Evolutionary conservation across 1,140 invertebrate species (phyloP).

Genomic region (Sarcophaga bullata): DNA sequence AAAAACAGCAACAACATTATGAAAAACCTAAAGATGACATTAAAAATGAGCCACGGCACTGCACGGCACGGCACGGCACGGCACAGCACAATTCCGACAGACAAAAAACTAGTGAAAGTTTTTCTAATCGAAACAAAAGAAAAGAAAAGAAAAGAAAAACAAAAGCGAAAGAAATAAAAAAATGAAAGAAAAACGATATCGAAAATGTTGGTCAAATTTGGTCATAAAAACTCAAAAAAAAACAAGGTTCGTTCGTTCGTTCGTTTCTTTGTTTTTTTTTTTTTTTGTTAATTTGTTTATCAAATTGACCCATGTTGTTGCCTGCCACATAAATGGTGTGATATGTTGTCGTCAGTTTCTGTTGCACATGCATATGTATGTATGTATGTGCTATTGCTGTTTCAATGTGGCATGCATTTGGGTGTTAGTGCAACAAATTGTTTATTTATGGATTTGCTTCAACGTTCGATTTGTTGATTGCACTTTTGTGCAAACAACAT

Average conservation of each 20-base stretch:
- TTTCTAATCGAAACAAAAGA: not conserved
- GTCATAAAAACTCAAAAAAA: conserved; percentile 11
- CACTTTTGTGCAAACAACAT: not conserved
- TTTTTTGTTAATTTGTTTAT: not conserved
- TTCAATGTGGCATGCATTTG: too few species aligned
- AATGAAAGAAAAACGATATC: not conserved
- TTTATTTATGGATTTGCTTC: not conserved
- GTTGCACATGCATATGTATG: too few species aligned
- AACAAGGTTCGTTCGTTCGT: not conserved
- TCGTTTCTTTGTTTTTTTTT: not conserved
- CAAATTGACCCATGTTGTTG: conserved; percentile 27
- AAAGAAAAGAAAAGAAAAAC: not conserved
- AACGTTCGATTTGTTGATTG: not conserved
- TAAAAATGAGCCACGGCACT: not conserved
- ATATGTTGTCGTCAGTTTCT: not conserved
- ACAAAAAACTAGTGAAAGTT: conserved; percentile 36
- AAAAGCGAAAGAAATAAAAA: not conserved
- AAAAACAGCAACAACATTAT: not conserved
- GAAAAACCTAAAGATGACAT: conserved; percentile 15
- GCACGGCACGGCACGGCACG: too few species aligned
- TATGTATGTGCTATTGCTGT: too few species aligned
- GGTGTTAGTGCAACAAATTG: conserved; percentile 22
- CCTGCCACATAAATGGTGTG: not conserved
- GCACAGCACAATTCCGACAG: not conserved
- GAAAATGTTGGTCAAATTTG: conserved; percentile 37